phyloP scores from a whole-genome alignment of 2,888 invertebrate genomes.

The Eupithecia abbreviata region DNA sequence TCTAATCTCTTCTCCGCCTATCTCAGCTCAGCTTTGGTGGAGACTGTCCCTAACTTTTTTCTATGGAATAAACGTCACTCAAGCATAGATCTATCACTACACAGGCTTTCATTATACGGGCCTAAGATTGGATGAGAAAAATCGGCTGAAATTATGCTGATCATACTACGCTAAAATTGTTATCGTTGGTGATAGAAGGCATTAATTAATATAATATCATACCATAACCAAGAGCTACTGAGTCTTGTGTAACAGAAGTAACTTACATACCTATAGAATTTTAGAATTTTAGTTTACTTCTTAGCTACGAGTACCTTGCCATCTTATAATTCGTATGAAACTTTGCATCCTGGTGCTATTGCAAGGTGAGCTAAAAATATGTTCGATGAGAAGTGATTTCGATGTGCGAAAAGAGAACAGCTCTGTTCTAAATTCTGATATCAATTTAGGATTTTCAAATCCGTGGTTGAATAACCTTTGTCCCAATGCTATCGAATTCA shows the following conservation, averaged over 20 bases:
- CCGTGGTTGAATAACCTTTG: conserved; percentile 11
- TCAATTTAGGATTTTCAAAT: background rate
- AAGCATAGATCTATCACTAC: no score
- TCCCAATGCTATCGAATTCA: background rate
- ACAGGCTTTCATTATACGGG: no score
- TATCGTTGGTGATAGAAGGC: background rate
- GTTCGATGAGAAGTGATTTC: conserved; percentile 56
- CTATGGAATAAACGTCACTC: no score
- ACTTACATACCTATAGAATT: conserved; percentile 22
- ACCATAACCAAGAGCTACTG: conserved; percentile 4
- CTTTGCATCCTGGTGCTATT: conserved; percentile 65
- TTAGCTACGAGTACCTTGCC: conserved; percentile 14
- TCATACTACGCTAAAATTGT: background rate
- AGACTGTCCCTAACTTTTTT: no score
- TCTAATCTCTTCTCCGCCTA: no score
- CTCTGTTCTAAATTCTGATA: background rate
- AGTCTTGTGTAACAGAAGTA: conserved; percentile 10
- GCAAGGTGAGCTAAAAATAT: conserved; percentile 68
- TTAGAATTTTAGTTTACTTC: conserved; percentile 26
- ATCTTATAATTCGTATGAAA: conserved; percentile 51
- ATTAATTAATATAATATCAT: background rate
- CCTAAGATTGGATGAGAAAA: background rate
- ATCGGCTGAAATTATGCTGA: background rate
- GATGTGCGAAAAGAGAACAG: conserved; percentile 47
- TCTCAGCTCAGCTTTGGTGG: no score